Evolutionary conservation across 2,888 invertebrate species (phyloP).

Genomic region (Tenthredo distinguenda): DNA sequence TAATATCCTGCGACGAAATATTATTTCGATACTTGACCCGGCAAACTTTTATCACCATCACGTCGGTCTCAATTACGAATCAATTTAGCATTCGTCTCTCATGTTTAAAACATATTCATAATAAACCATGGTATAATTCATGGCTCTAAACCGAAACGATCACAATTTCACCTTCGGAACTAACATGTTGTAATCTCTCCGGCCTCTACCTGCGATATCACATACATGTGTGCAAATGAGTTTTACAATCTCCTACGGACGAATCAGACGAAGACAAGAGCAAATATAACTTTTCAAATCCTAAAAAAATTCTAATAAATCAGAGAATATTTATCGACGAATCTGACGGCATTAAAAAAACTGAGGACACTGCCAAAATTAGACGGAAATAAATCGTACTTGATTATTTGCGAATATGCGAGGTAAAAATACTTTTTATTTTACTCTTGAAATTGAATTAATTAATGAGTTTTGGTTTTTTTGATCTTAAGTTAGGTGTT

Average conservation of each 20-base stretch:
- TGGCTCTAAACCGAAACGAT: neutral
- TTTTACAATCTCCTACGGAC: neutral
- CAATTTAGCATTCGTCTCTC: neutral
- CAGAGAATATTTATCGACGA: neutral
- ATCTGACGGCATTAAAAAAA: neutral
- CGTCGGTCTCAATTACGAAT: neutral
- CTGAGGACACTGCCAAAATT: neutral
- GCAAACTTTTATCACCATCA: neutral
- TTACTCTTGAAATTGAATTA: neutral
- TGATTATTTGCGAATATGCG: neutral
- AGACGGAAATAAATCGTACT: neutral
- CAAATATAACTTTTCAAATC: neutral
- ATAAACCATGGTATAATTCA: neutral
- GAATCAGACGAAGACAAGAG: neutral
- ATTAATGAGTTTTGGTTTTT: neutral
- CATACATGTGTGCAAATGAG: neutral
- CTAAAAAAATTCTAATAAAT: neutral
- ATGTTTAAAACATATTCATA: neutral
- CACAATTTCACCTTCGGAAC: slow-evolving; percentile 29
- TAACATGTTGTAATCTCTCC: slow-evolving; percentile 11
- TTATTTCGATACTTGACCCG: neutral
- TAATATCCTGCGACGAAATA: neutral
- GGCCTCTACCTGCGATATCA: neutral
- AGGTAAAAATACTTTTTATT: neutral
- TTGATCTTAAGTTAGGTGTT: neutral